Evolutionary conservation across 1,140 invertebrate genomes (phyloP), one percentile per base, ranked within the genome.

Genomic region (Aphaenogaster ashmeadi): DNA sequence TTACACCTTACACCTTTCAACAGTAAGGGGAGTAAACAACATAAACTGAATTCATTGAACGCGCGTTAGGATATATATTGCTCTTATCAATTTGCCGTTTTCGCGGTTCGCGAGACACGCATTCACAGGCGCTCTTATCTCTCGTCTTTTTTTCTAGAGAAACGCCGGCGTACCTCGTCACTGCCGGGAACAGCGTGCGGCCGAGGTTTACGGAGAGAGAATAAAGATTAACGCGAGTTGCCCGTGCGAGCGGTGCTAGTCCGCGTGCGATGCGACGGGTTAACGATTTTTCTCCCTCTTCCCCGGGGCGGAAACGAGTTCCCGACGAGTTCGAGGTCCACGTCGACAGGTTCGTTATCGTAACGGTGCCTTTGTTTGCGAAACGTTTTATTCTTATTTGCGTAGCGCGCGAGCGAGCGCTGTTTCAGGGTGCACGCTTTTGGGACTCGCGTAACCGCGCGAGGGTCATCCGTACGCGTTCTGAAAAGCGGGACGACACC

Each of bases 271-370:
- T 91, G 87, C 90, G 90, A 88, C 69, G 87, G 90, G 92, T 88
- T 91, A 92, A 93, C 90, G 92, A 93, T 91, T 92, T 93, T 93
- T 92, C 91, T 86, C 88, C 80, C 89, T 86, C 84, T 78, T 84
- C 88, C 38, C 72, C 33, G 62, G 74, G 79, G 74, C 89, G 89
- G 88, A 90, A 92, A 94, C 94, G 87, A 93, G 94, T 95, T 94
- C 91, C 89, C 58, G 88, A 93, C 92, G 90, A 91, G 92, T 93
- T 88, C 83, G 90, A 91, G 89, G 83, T 89, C 81, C 89, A 90
- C 90, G 90, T 87, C 93, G 89, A 93, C 92, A 93, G 92, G 93
- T 93, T 95, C 94, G 91, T 95, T 95, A 95, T 94, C 94, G 90
- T 79, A 92, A 87, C 81, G 87, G 88, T 77, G 69, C 92, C 89